A percentile compares a stretch with the other conserved stretches of the same genome.
These are phyloP conservation scores for Eira barbara DNA, from an alignment of 2,113 vertebrate species.

Conservation along the genomic window DNA sequence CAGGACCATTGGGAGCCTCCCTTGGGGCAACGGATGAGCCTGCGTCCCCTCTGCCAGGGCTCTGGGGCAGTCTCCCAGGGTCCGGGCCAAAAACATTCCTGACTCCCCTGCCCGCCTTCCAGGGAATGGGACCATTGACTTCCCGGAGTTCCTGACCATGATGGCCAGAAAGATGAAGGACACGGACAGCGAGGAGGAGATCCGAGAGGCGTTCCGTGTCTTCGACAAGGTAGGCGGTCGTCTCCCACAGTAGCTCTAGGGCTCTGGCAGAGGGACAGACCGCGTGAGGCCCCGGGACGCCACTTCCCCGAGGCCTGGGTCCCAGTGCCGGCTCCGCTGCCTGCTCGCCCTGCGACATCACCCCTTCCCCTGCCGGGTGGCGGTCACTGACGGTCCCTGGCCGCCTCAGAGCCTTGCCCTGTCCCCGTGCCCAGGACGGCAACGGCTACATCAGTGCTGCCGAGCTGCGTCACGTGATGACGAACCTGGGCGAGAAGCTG, in stretches of 20 bases:
- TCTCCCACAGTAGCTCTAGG: accelerated
- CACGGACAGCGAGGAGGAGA: conserved; percentile 94
- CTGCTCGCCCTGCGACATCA: background rate
- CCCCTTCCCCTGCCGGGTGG: background rate
- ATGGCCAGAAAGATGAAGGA: conserved; percentile 97
- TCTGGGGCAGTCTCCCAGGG: accelerated
- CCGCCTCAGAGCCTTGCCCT: background rate
- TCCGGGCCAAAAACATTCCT: too few species aligned
- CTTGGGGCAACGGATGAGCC: accelerated
- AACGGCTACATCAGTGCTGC: conserved; percentile 94
- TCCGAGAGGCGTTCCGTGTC: conserved; percentile 92
- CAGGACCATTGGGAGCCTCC: accelerated
- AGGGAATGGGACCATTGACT: conserved; percentile 95
- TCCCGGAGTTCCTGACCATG: conserved; percentile 95
- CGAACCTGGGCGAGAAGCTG: conserved; percentile 94
- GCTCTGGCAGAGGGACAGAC: accelerated
- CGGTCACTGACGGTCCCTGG: too few species aligned
- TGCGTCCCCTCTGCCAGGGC: background rate
- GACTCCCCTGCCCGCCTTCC: background rate
- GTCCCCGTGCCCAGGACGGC: conserved; percentile 84
- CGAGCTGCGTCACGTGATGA: conserved; percentile 93
- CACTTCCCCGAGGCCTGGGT: background rate
- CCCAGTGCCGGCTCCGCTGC: background rate
- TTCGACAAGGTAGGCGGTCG: conserved; percentile 89
- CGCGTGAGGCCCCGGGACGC: accelerated